A percentile compares a stretch with the other conserved stretches of the same genome.
These are phyloP conservation scores for Colinus virginianus DNA, from an alignment of 2,113 vertebrate species.

Conservation along the genomic window DNA sequence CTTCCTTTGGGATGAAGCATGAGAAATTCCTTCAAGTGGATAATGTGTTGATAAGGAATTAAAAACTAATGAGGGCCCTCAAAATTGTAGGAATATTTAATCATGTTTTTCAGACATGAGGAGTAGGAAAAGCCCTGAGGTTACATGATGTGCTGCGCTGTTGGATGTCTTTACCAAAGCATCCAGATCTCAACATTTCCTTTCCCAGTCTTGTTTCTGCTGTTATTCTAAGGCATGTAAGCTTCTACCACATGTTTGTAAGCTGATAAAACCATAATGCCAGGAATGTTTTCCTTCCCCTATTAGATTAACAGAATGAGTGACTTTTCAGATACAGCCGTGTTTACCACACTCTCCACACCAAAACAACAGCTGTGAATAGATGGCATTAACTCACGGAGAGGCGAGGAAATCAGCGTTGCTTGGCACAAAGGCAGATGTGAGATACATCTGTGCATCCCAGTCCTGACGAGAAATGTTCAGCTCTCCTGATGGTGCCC, in stretches of 20 bases:
- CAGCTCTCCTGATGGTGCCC: not conserved
- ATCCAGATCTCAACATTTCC: constrained; percentile 46
- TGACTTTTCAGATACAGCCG: constrained; percentile 17
- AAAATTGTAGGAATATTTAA: not conserved
- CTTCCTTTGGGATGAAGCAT: not conserved
- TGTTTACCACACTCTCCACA: not conserved
- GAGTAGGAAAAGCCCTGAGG: not conserved
- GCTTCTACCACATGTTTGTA: constrained; percentile 61
- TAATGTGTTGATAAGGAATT: not conserved
- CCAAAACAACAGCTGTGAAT: not conserved
- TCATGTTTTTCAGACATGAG: not conserved
- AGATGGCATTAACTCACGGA: accelerated
- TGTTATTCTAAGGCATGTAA: constrained; percentile 51
- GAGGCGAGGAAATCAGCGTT: not conserved
- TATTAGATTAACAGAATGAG: constrained; percentile 40
- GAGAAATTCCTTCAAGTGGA: not conserved
- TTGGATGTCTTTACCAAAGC: constrained; percentile 38
- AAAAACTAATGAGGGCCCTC: not conserved
- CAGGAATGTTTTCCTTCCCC: constrained; percentile 64
- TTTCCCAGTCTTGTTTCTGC: constrained; percentile 49
- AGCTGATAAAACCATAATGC: constrained; percentile 62
- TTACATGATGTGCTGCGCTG: not conserved
- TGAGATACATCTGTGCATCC: not conserved
- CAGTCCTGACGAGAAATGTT: not conserved
- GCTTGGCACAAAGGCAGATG: accelerated